phyloP scores from a whole-genome alignment of 1,140 invertebrate species.

The Rhopalosiphum maidis region DNA sequence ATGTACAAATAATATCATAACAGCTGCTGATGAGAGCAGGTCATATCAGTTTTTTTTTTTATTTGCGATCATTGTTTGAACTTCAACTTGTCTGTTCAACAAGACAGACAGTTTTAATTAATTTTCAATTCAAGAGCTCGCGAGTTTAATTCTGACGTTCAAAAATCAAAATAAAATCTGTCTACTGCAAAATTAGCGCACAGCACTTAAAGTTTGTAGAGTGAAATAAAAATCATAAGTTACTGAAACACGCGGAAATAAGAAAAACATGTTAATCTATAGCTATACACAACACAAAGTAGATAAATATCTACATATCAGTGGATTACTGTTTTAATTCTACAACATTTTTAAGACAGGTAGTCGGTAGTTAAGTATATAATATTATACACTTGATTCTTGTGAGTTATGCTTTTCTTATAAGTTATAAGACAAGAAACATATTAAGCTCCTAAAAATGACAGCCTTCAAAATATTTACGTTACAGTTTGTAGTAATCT shows the following conservation, averaged over 20 bases:
- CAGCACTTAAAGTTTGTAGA: neutral
- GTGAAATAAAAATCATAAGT: neutral
- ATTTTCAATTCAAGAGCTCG: neutral
- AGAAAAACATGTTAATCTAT: neutral
- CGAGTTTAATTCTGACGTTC: neutral
- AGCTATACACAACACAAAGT: neutral
- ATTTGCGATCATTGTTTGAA: neutral
- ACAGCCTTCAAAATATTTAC: neutral
- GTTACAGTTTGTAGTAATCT: neutral
- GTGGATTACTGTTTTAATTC: neutral
- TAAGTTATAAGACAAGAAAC: neutral
- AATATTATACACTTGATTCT: neutral
- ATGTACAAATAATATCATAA: neutral
- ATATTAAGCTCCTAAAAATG: neutral
- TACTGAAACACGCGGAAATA: neutral
- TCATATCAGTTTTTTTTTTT: neutral
- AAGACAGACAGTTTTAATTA: neutral
- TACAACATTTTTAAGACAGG: neutral
- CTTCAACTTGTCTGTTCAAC: neutral
- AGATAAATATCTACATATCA: neutral
- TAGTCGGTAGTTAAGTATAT: neutral
- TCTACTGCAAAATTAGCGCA: neutral
- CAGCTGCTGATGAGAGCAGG: neutral
- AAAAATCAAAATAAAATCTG: neutral
- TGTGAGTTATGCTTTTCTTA: neutral